Conservation (phyloP, 2,888 invertebrate species). For the Heterodera filipjevi region DNA sequence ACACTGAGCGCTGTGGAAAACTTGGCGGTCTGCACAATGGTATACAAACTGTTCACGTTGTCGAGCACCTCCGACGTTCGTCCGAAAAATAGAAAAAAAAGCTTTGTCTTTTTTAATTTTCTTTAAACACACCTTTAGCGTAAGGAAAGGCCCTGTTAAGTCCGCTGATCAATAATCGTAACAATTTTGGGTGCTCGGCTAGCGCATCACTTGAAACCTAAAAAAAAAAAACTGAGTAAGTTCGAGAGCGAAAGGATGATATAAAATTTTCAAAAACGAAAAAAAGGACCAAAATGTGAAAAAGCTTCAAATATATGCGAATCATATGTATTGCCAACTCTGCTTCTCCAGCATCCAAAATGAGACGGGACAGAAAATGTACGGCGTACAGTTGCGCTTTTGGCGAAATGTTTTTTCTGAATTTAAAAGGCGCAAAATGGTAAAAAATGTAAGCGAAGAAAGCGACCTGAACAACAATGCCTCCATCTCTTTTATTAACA, state of each 20-base stretch:
- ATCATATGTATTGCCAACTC: constrained; percentile 82
- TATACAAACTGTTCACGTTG: constrained; percentile 79
- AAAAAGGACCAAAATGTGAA: constrained; percentile 79
- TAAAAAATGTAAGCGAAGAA: constrained; percentile 14
- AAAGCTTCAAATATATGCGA: constrained; percentile 89
- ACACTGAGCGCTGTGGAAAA: constrained; percentile 75
- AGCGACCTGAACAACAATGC: constrained; percentile 76
- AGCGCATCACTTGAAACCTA: constrained; percentile 75
- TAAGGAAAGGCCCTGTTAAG: constrained; percentile 84
- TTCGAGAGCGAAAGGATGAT: no score
- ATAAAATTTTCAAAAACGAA: no score
- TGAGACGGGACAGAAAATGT: constrained; percentile 86
- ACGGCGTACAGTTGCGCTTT: constrained; percentile 90
- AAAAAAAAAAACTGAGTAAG: neutral
- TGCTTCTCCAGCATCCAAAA: constrained; percentile 70
- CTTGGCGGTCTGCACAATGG: constrained; percentile 79
- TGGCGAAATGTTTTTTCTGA: constrained; percentile 79
- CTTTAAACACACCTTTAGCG: constrained; percentile 71
- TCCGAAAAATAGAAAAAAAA: constrained; percentile 33
- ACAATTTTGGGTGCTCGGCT: constrained; percentile 75
- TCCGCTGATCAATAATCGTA: constrained; percentile 81
- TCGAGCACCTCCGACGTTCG: constrained; percentile 69
- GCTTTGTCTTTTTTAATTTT: constrained; percentile 12
- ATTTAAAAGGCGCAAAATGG: constrained; percentile 42
- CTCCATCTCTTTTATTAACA: constrained; percentile 85